Base-by-base conservation (phyloP, 2,797 vertebrate species). In the Phataginus tricuspis region DNA sequence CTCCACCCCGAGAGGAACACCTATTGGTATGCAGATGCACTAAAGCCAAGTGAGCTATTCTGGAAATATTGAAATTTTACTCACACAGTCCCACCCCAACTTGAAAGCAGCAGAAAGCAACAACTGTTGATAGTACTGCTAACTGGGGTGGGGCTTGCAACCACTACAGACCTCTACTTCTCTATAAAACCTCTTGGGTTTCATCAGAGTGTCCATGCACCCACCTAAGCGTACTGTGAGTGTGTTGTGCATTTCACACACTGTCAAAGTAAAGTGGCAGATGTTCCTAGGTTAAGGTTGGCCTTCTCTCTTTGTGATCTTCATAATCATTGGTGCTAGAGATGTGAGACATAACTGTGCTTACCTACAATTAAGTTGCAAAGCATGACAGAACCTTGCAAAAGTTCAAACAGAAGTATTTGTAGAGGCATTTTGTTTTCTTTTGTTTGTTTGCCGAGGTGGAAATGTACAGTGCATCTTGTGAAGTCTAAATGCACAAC, bases 401-500 rank as follows among this genome's bases (percentile, higher is more conserved):
- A 61, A 90, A 53, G 42, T 27, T 87, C 74, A 79, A 39, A 63
- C n/a, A 37, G 75, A 68, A 83, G 29, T 68, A n/a, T 55, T 59
- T 55, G 49, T 57, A 84, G 95, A 87, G 88, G 59, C 6, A 0
- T 83, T 87, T 42, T 10, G 15, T 71, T 80, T 39, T 42, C 16
- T 39, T 96, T 90, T 79, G 29, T 91, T 80, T 95, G 78, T 94
- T 86, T 97, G 75, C 95, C 92, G 51, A 79, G 93, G 94, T 94
- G 95, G 95, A 96, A 96, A 98, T 92, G 61, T 69, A 72, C 93
- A 61, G 66, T 34, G 2, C 85, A 19, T 96, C 94, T 98, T 78
- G 37, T 94, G 98, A 97, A 88, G 94, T 85, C 90, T 98, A 97
- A 98, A 86, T 64, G 84, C 96, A 66, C 94, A 95, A 97, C 96